Percentiles rank a stretch among this genome's conserved stretches.
Evolutionary conservation across 2,113 vertebrate genomes (phyloP).

Genomic region (Gambusia holbrooki): DNA sequence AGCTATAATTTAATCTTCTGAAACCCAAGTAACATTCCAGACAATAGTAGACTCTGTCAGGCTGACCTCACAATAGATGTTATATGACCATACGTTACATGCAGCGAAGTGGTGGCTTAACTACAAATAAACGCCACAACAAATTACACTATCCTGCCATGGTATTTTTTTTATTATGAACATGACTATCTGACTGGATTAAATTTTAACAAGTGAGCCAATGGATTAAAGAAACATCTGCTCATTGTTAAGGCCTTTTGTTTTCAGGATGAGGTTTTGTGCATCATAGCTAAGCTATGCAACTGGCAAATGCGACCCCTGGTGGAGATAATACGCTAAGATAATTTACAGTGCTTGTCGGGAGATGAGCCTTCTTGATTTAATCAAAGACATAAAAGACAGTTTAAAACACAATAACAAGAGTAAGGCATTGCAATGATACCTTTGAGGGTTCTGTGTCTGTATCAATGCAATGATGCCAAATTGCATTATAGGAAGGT

Average conservation of each 20-base stretch:
- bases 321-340: conserved; percentile 13
- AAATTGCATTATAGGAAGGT: neutral
- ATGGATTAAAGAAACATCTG: conserved; percentile 5
- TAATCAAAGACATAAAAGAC: neutral
- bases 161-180: neutral
- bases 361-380: neutral
- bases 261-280: neutral
- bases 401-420: neutral
- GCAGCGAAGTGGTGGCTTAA: neutral
- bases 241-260: neutral
- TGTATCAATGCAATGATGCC: neutral
- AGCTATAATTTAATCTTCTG: conserved; percentile 49
- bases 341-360: neutral
- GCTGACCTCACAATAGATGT: conserved; percentile 6
- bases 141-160: neutral
- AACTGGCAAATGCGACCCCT: conserved; percentile 43
- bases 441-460: neutral
- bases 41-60: conserved; percentile 37
- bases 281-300: neutral
- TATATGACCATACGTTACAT: neutral
- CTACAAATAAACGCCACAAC: neutral
- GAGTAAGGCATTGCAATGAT: neutral
- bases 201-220: neutral
- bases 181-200: neutral
- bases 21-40: conserved; percentile 37